Evolutionary conservation across 2,113 vertebrate genomes (phyloP).

Genomic region (Cisticola juncidis): DNA sequence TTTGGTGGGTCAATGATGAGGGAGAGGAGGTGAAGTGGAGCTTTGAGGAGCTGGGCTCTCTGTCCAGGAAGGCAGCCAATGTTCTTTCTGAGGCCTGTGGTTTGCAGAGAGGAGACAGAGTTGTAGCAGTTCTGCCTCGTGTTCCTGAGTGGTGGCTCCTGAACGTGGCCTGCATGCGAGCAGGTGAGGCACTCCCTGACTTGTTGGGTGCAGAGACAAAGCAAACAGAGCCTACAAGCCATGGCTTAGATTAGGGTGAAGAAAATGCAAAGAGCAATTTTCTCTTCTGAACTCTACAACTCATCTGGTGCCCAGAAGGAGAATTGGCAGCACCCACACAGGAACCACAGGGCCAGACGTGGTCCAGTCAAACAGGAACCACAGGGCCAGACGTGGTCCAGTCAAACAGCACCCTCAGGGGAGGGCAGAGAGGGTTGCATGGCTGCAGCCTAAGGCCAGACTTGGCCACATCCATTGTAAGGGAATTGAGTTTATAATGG

Average conservation of each 20-base stretch:
- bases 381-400: neutral
- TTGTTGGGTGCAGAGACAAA: neutral
- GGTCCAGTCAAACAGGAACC: rapidly evolving
- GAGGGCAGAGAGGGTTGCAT: neutral
- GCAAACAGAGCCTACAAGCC: neutral
- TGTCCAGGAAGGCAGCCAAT: constrained; percentile 71
- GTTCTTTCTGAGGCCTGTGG: constrained; percentile 39
- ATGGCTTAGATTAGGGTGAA: rapidly evolving
- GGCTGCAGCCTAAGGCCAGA: neutral
- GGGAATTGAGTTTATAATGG: neutral
- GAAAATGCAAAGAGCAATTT: neutral
- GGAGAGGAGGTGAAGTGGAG: constrained; percentile 72
- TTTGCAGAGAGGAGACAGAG: constrained; percentile 64
- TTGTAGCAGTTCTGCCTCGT: constrained; percentile 55
- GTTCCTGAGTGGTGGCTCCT: constrained; percentile 75
- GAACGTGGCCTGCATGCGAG: constrained; percentile 60
- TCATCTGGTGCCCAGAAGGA: neutral
- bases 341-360: neutral
- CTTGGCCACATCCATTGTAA: neutral
- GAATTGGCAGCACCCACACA: neutral
- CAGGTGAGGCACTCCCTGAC: constrained; percentile 45
- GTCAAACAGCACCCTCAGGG: rapidly evolving
- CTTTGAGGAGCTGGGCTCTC: constrained; percentile 65
- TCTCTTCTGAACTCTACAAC: neutral
- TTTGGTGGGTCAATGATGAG: constrained; percentile 68